Base-by-base conservation (phyloP, 2,113 vertebrate genomes). In the Tringa solitaria region DNA sequence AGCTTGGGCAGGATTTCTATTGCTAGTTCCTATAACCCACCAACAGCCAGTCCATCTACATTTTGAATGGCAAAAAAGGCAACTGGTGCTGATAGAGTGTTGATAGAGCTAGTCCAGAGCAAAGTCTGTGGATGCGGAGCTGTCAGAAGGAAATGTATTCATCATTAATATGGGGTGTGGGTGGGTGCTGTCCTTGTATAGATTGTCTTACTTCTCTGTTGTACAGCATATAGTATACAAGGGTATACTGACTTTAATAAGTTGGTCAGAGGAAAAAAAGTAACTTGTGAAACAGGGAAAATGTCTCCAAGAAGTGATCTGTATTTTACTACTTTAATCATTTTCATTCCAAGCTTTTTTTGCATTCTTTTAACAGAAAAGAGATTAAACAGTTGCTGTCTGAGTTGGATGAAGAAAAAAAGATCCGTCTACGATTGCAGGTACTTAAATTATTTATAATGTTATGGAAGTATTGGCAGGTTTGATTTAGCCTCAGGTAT, bases 361-460 rank as follows among this genome's bases (percentile, higher is more conserved):
- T 93, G 56, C 77, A 65, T 92, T 86, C n/a, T 96, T 97, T 88
- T 90, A 95, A 97, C 97, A 99, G 99, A 97, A 99, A 99, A 96
- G 99, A 99, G 97, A 99, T 99, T 97, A 99, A 99, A 96, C 99
- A 99, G 93, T 97, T 99, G 95, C 95, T 99, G 88, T 98, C 93
- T 35, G 99, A 99, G 86, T 97, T 99, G 97, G 99, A 99, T 91
- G 99, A 99, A 90, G 99, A 99, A 96, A 99, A 99, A 98, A 99
- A 98, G 96, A 99, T 99, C 75, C 99, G 99, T 68, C 95, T 99
- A 96, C 98, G 98, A 96, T 97, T 99, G 97, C 99, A 99, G 99
- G 99, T 99, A 94, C 33, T 82, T 86, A 4, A 23, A 72, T 85
- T 68, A 51, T 64, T 91, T 54, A 23, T 48, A 60, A 59, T 43